Evolutionary conservation across 2,113 vertebrate genomes (phyloP).

Genomic region (Myotis yumanensis): DNA sequence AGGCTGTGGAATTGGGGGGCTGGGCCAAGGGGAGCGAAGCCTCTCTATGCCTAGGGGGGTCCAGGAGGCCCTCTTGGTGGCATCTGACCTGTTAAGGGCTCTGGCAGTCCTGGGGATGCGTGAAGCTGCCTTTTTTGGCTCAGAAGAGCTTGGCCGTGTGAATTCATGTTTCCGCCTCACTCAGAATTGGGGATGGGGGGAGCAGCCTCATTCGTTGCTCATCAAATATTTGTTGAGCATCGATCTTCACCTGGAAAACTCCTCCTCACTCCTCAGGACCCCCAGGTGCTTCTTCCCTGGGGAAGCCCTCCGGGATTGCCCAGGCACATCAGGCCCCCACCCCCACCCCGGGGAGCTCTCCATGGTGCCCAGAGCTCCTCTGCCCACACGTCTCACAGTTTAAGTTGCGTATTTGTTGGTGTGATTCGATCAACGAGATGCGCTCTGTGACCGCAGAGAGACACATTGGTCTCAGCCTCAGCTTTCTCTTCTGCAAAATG

Average conservation of each 20-base stretch:
- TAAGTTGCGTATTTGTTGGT: rapidly evolving
- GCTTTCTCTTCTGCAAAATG: background rate
- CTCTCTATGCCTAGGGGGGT: rapidly evolving
- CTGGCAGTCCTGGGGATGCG: rapidly evolving
- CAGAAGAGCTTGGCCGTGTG: background rate
- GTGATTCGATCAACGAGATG: rapidly evolving
- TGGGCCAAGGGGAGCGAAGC: background rate
- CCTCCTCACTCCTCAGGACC: background rate
- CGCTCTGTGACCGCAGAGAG: background rate
- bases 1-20: rapidly evolving
- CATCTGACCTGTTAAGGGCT: background rate
- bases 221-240: background rate
- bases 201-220: background rate
- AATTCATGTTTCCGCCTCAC: background rate
- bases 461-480: background rate
- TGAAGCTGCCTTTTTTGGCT: background rate
- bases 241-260: background rate
- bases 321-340: background rate
- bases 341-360: background rate
- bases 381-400: background rate
- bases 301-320: background rate
- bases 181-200: background rate
- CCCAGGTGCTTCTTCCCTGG: background rate
- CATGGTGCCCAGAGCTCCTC: background rate
- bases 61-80: background rate